Evolutionary conservation across 2,113 vertebrate genomes (phyloP), one percentile per base, ranked within the genome.

Genomic region (Aptenodytes forsteri): DNA sequence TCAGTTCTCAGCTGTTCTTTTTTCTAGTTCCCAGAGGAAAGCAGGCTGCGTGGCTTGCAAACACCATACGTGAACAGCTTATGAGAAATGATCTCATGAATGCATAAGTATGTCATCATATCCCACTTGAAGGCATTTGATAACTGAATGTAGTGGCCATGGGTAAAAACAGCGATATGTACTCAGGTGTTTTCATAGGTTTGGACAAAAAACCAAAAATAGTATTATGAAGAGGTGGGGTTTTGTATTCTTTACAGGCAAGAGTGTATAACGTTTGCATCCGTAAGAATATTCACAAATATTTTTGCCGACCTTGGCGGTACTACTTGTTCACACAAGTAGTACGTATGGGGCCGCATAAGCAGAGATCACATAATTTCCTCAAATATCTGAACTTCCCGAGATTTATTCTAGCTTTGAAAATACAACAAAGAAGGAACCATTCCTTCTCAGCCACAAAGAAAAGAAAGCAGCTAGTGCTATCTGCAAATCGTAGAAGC

Each of bases 61-160:
- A 87, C 82, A 93, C 77, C 96, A 94, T 96, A 97, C 96, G 83
- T 98, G 97, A 98, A 82, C 34, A 61, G 83, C 85, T 97, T 93
- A 70, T 94, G 96, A 96, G 95, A 96, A 96, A 93, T 85, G 89
- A 95, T 58, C 94, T 94, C 96, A 96, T 94, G 95, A 97, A 98
- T 98, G 77, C 91, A 23, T 83, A 97, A 97, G 92, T 73, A 94
- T 97, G 93, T 82, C 96, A 98, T 95, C 97, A 97, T 93, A 80
- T 93, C 92, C 90, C 94, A 97, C 97, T 96, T 93, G 83, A 95
- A 98, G 81, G 89, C 91, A 83, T 93, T 78, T 96, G 92, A 76
- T 95, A 97, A 95, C 76, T 97, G 96, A 95, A 94, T 95, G 94
- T 87, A 95, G 96, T 94, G 97, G 77, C 79, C 91, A 88, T 1